phyloP scores from a whole-genome alignment of 2,797 vertebrate genomes.

The Chrosomus eos region DNA sequence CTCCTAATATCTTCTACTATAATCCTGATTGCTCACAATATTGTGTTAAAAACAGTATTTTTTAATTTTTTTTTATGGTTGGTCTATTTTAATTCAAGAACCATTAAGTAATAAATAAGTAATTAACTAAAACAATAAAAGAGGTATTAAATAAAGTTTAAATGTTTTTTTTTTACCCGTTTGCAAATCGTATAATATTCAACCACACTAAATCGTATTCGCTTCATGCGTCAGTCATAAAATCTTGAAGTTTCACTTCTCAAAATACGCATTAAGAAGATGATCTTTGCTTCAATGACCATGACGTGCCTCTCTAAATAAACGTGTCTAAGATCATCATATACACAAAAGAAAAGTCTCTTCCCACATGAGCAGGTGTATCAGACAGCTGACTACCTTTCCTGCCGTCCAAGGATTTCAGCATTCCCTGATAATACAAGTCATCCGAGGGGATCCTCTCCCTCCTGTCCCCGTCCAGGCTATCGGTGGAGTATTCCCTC shows the following conservation, averaged over 20 bases:
- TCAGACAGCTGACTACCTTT: constrained; percentile 73
- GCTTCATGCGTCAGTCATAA: neutral
- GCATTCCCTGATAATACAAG: constrained; percentile 79
- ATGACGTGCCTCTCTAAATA: neutral
- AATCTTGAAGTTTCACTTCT: neutral
- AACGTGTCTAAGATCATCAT: neutral
- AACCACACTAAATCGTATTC: neutral
- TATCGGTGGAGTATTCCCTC: constrained; percentile 76
- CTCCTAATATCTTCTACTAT: neutral
- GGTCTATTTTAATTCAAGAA: no score
- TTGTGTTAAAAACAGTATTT: neutral
- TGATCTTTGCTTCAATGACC: neutral
- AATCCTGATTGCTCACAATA: neutral
- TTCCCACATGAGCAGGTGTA: neutral
- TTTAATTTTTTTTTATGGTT: no score
- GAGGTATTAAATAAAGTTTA: neutral
- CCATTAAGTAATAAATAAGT: neutral
- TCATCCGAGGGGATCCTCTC: constrained; percentile 78
- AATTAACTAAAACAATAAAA: no score
- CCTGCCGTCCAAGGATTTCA: constrained; percentile 79
- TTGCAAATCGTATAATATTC: neutral
- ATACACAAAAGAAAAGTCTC: neutral
- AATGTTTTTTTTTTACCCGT: neutral
- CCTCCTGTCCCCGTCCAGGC: constrained; percentile 73
- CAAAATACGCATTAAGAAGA: neutral